phyloP scores from a whole-genome alignment of 2,888 invertebrate species.

The Tillus elongatus region DNA sequence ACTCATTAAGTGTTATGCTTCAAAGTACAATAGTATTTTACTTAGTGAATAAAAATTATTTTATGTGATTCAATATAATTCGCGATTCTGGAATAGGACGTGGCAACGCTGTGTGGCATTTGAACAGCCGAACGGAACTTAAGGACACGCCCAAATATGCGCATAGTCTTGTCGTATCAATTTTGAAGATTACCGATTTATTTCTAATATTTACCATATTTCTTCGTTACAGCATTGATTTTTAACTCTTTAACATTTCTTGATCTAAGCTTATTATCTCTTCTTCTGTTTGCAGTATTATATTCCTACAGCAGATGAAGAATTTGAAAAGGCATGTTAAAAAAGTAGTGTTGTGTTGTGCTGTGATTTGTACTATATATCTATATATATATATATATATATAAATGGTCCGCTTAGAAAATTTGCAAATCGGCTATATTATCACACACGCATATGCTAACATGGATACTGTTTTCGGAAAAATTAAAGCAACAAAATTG shows the following conservation, averaged over 20 bases:
- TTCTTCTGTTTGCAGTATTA: slow-evolving; percentile 22
- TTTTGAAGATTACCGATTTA: too few relatives aligned
- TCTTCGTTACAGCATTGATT: too few relatives aligned
- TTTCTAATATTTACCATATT: too few relatives aligned
- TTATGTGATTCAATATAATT: too few relatives aligned
- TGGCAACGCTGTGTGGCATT: too few relatives aligned
- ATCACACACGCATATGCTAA: neutral
- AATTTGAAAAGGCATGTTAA: slow-evolving; percentile 21
- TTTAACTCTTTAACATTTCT: slow-evolving; percentile 9
- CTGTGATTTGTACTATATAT: neutral
- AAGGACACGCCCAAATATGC: too few relatives aligned
- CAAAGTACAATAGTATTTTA: too few relatives aligned
- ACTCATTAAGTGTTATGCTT: too few relatives aligned
- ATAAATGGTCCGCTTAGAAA: neutral
- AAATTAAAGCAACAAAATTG: slow-evolving; percentile 3
- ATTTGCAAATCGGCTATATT: neutral
- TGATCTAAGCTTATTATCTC: slow-evolving; percentile 5
- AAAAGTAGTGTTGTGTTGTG: slow-evolving; percentile 7
- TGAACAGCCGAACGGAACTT: too few relatives aligned
- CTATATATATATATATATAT: neutral
- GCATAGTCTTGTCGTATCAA: too few relatives aligned
- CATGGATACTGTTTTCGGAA: neutral
- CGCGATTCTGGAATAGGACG: too few relatives aligned
- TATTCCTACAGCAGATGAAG: slow-evolving; percentile 18
- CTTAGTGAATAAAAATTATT: too few relatives aligned